Evolutionary conservation across 2,888 invertebrate genomes (phyloP), one percentile per base, ranked within the genome.

Genomic region (Xylota segnis): DNA sequence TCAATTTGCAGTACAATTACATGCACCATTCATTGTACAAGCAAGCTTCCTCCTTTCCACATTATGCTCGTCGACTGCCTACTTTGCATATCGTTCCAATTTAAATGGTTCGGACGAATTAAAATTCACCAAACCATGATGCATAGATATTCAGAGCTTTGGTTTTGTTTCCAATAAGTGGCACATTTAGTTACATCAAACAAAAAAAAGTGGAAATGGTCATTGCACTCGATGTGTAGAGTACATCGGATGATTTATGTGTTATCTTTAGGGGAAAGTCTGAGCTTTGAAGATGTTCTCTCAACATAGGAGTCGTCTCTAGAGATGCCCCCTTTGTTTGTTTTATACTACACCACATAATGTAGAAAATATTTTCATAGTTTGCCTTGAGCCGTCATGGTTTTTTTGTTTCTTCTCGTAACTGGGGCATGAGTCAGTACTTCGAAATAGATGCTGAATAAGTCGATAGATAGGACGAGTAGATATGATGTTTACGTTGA

Each of bases 51-150:
- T 50, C n/a, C n/a, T n/a, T n/a, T n/a, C 65, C 23, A 9, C 23
- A 47, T 5, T 50, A 12, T 16, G 54, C 27, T 14, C 37, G 12
- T 37, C 10, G 37, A 52, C 40, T 43, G 12, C 23, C 9, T 47
- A 27, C 18, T 71, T 71, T 71, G 47, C 59, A 71, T 71, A 71
- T 50, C 47, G 71, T 34, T 70, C 71, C 34, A 71, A 71, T 59
- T 71, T 59, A 59, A 47, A 59, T 71, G 23, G 47, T 34, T 34
- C 47, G 23, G 29, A 43, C 27, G 23, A 56, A 56, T 56, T 45
- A 32, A 56, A 32, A 70, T 43, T 66, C 66, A 56, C 40, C 16
- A 68, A 54, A 29, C 68, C 52, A 56, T 54, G 70, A 70, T 68
- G 43, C 43, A 43, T 56, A 43, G 32, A 43, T 54, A 54, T 68